phyloP scores from a whole-genome alignment of 2,113 vertebrate genomes.

The Rhinolophus sinicus region DNA sequence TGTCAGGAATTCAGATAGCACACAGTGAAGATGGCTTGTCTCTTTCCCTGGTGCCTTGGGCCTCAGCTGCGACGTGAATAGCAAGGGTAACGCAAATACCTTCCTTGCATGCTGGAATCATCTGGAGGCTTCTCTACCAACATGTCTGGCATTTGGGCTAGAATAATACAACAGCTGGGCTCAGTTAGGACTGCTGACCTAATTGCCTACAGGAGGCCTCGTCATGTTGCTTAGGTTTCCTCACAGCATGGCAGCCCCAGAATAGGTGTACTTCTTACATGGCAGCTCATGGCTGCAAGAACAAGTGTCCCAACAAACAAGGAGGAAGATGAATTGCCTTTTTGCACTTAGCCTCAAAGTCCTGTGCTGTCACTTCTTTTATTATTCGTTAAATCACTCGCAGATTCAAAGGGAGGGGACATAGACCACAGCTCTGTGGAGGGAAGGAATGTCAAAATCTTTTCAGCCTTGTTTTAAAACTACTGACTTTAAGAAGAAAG shows the following conservation, averaged over 20 bases:
- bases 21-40: neutral
- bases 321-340: neutral
- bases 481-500: neutral
- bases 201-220: neutral
- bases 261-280: neutral
- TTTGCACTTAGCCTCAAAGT: neutral
- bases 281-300: neutral
- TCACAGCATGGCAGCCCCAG: neutral
- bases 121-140: neutral
- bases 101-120: neutral
- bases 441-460: neutral
- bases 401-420: neutral
- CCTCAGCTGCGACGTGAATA: neutral
- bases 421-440: neutral
- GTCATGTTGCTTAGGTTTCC: neutral
- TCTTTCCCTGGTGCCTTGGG: neutral
- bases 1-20: neutral
- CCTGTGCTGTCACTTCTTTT: neutral
- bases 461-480: neutral
- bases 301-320: neutral
- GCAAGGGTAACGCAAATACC: neutral
- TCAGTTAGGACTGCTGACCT: neutral
- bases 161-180: neutral
- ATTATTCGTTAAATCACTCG: neutral
- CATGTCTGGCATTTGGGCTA: neutral